These are phyloP conservation scores for Ephialtes manifestator DNA, from an alignment of 2,888 invertebrate species.

Conservation along the genomic window DNA sequence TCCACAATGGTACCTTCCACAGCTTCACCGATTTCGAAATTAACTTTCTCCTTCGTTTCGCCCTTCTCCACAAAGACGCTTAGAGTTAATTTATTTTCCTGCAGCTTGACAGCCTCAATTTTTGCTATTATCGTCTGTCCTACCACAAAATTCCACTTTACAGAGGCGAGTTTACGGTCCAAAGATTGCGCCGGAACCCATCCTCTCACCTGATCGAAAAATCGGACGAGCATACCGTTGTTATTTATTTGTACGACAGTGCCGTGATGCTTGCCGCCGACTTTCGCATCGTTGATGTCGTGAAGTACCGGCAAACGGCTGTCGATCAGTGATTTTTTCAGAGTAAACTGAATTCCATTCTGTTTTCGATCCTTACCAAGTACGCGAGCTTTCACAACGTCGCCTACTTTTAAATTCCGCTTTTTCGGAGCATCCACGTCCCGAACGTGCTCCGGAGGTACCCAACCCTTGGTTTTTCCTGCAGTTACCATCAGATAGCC, in stretches of 20 bases:
- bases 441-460: conserved; percentile 77
- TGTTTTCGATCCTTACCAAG: conserved; percentile 86
- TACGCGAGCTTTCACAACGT: conserved; percentile 88
- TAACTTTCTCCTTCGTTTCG: conserved; percentile 16
- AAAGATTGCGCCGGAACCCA: conserved; percentile 86
- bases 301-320: conserved; percentile 87
- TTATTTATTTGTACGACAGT: conserved; percentile 87
- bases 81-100: conserved; percentile 70
- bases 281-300: conserved; percentile 86
- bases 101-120: conserved; percentile 72
- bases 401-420: conserved; percentile 87
- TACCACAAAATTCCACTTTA: conserved; percentile 86
- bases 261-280: conserved; percentile 88
- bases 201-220: conserved; percentile 88
- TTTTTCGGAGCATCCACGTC: conserved; percentile 83
- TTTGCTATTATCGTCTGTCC: conserved; percentile 87
- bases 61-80: conserved; percentile 50
- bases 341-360: conserved; percentile 88
- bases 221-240: conserved; percentile 87
- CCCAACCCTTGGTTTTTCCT: conserved; percentile 76
- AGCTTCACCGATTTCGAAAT: conserved; percentile 76
- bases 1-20: conserved; percentile 80
- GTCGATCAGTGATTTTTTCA: conserved; percentile 89
- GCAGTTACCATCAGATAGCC: conserved; percentile 76
- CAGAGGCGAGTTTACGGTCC: conserved; percentile 80